These are phyloP conservation scores for Notolabrus celidotus DNA, from an alignment of 2,797 vertebrate species.

Conservation along the genomic window DNA sequence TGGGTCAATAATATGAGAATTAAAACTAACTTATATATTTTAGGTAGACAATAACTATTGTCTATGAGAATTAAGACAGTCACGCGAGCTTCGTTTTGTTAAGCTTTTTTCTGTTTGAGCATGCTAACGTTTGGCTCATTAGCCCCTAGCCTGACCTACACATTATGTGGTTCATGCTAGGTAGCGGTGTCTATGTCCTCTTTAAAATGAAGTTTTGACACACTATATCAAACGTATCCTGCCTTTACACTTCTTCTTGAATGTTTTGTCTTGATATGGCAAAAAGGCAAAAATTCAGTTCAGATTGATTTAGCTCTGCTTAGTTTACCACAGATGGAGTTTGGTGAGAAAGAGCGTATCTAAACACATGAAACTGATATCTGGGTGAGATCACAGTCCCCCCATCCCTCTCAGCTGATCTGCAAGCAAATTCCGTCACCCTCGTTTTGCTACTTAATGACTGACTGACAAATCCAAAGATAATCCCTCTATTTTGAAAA, in stretches of 20 bases:
- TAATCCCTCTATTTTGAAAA: slow-evolving; percentile 83
- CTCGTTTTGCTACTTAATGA: slow-evolving; percentile 79
- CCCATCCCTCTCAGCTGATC: slow-evolving; percentile 66
- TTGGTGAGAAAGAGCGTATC: slow-evolving; percentile 56
- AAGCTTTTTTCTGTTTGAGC: not conserved
- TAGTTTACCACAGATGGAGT: slow-evolving; percentile 22
- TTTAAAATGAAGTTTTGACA: not conserved
- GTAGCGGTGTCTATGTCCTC: too few species aligned
- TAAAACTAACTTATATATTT: too few species aligned
- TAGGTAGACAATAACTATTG: too few species aligned
- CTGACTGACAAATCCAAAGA: slow-evolving; percentile 83
- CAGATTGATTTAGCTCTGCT: not conserved
- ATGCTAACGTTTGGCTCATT: not conserved
- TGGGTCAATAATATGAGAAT: too few species aligned
- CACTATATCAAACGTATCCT: not conserved
- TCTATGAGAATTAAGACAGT: too few species aligned
- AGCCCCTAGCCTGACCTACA: too few species aligned
- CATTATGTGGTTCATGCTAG: too few species aligned
- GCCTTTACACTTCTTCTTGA: slow-evolving; percentile 3
- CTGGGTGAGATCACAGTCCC: slow-evolving; percentile 67
- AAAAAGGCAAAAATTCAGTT: not conserved
- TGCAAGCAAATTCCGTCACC: slow-evolving; percentile 66
- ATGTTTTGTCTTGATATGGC: slow-evolving; percentile 11
- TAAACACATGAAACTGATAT: slow-evolving; percentile 73
- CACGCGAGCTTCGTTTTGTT: not conserved